Evolutionary conservation across 2,797 vertebrate genomes (phyloP), one percentile per base, ranked within the genome.

Genomic region (Phaenicophaeus curvirostris): DNA sequence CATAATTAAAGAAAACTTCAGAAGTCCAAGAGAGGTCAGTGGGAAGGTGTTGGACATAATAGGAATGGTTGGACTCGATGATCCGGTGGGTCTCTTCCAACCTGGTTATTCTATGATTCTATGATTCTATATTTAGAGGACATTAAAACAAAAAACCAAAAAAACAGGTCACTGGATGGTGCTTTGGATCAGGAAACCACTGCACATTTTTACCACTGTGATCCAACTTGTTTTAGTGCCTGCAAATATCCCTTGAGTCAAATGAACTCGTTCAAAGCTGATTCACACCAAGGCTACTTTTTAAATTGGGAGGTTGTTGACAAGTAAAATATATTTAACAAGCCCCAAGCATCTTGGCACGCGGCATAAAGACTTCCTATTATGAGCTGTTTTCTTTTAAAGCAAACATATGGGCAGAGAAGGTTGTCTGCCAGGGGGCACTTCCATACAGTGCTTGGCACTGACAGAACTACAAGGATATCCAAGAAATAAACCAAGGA

Each of bases 321-420:
- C 95, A 96, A 95, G 87, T 2, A 74, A 61, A 95, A 94, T 83
- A 89, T 63, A 89, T 94, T 95, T 93, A 95, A 95, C 83, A 87
- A 95, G 92, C 90, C 94, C 92, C 81, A 92, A 85, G 93, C 71
- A 50, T 87, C 78, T 85, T 93, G 89, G 96, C 95, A 63, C 31
- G 73, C 27, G 65, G 74, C 41, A 82, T 73, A 95, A 96, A 95
- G 74, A 62, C 71, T 96, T 96, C 92, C 94, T 91, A 89, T 83
- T 95, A 90, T 5, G 28, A 88, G 81, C 11, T 61, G 84, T 48
- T 37, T 77, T 76, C 81, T 89, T 6, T 59, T 16, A 8, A 78
- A 95, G 88, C 74, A 82, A 91, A 87, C 97, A 95, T 94, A 96
- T 72, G 87, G 87, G 90, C 67, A 96, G 82, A 92, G 78, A 91